phyloP scores from a whole-genome alignment of 64 coral and sea anemone genomes.

The Stylophora pistillata region DNA sequence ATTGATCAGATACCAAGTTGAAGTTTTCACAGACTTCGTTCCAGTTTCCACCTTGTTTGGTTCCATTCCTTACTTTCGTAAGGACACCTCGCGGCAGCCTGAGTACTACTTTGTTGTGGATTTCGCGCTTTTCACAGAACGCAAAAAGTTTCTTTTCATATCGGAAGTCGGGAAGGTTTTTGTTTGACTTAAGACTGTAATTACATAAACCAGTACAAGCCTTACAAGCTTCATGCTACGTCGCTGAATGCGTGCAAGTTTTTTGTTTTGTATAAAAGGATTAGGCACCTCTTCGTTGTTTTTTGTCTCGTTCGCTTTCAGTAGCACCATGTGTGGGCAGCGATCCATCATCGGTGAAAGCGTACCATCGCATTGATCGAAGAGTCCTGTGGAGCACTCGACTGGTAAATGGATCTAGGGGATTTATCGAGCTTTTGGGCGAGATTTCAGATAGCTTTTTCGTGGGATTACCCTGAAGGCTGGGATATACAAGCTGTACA shows the following conservation, averaged over 20 bases:
- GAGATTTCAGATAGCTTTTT: conserved; percentile 88
- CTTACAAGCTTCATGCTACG: background rate
- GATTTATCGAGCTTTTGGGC: conserved; percentile 82
- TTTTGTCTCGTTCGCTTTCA: background rate
- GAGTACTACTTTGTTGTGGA: background rate
- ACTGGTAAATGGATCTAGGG: conserved; percentile 65
- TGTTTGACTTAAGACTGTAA: conserved; percentile 3
- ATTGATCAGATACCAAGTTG: background rate
- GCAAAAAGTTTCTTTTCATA: background rate
- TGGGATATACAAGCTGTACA: conserved; percentile 81
- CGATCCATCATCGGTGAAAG: conserved; percentile 3
- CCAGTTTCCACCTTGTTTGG: background rate
- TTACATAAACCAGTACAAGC: background rate
- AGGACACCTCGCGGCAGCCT: background rate
- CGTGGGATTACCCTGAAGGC: conserved; percentile 92
- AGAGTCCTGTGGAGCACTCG: background rate
- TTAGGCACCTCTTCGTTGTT: background rate
- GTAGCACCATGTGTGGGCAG: background rate
- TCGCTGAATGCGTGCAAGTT: background rate
- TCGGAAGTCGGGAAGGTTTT: background rate
- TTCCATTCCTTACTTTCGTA: background rate
- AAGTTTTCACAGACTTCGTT: background rate
- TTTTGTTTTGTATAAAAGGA: conserved; percentile 33
- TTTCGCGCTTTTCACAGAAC: conserved; percentile 20
- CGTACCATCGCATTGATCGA: background rate